A percentile compares a stretch with the other conserved stretches of the same genome.
phyloP scores from a whole-genome alignment of 2,888 invertebrate genomes.

The Anthoptus insignis region DNA sequence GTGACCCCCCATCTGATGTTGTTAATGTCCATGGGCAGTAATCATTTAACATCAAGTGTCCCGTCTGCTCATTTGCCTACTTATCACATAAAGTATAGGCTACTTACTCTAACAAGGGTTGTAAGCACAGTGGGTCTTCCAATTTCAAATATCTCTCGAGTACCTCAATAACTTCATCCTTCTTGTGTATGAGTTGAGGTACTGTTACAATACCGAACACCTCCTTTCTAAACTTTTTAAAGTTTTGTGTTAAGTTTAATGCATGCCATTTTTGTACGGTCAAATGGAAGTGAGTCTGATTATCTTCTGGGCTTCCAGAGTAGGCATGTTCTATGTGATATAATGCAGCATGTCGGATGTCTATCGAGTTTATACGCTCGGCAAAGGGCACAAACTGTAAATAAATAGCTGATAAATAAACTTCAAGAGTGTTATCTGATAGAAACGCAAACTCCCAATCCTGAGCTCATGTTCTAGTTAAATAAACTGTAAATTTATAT shows the following conservation, averaged over 20 bases:
- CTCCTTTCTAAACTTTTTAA: constrained; percentile 91
- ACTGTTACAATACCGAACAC: constrained; percentile 93
- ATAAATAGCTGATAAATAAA: neutral
- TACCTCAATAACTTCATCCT: constrained; percentile 91
- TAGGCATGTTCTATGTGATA: constrained; percentile 94
- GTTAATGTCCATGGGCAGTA: too few relatives aligned
- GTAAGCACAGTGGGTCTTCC: constrained; percentile 91
- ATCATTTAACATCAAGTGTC: too few relatives aligned
- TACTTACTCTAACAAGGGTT: constrained; percentile 95
- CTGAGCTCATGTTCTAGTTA: too few relatives aligned
- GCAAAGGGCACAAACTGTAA: constrained; percentile 95
- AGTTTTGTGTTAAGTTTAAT: constrained; percentile 95
- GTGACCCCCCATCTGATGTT: too few relatives aligned
- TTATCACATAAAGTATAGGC: too few relatives aligned
- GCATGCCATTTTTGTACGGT: constrained; percentile 96
- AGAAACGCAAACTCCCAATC: too few relatives aligned
- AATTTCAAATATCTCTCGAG: constrained; percentile 91
- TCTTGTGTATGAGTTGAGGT: constrained; percentile 93
- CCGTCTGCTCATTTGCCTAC: too few relatives aligned
- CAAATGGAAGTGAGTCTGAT: constrained; percentile 93
- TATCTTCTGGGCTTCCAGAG: constrained; percentile 89
- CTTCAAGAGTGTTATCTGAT: neutral
- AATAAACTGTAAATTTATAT: too few relatives aligned
- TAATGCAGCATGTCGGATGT: constrained; percentile 93
- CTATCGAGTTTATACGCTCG: constrained; percentile 94